These are phyloP conservation scores for Hedychridium roseum DNA, from an alignment of 2,888 invertebrate species.

Conservation along the genomic window DNA sequence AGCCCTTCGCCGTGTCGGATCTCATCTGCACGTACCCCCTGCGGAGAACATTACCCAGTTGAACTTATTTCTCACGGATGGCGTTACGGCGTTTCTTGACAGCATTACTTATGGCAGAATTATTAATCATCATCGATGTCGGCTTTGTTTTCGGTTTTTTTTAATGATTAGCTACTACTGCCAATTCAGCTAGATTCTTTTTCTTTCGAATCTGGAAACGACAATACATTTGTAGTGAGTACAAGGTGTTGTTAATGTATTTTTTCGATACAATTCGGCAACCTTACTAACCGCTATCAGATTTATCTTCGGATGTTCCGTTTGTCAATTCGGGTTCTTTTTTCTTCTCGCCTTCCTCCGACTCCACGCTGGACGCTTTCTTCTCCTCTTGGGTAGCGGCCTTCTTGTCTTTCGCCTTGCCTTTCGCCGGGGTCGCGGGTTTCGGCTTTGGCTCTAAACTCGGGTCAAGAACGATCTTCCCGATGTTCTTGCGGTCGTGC, in stretches of 20 bases:
- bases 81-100: too few relatives aligned
- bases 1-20: slow-evolving; percentile 2
- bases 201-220: slow-evolving; percentile 74
- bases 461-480: slow-evolving; percentile 86
- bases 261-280: background rate
- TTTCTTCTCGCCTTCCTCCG: slow-evolving; percentile 66
- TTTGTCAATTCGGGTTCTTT: slow-evolving; percentile 65
- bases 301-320: slow-evolving; percentile 66
- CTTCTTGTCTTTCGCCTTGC: slow-evolving; percentile 77
- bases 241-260: background rate
- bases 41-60: slow-evolving; percentile 14
- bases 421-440: slow-evolving; percentile 80
- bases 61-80: slow-evolving; percentile 8
- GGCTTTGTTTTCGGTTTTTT: slow-evolving; percentile 33
- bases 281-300: slow-evolving; percentile 63
- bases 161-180: slow-evolving; percentile 27
- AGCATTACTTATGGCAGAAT: slow-evolving; percentile 31
- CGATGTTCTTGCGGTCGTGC: slow-evolving; percentile 91
- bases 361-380: slow-evolving; percentile 63
- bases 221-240: slow-evolving; percentile 7
- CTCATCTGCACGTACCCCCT: slow-evolving; percentile 25
- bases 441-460: slow-evolving; percentile 81
- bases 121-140: slow-evolving; percentile 36
- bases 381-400: slow-evolving; percentile 76
- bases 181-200: slow-evolving; percentile 74